Conservation (phyloP, 2,797 vertebrate genomes). For the Nannoperca obscura region DNA sequence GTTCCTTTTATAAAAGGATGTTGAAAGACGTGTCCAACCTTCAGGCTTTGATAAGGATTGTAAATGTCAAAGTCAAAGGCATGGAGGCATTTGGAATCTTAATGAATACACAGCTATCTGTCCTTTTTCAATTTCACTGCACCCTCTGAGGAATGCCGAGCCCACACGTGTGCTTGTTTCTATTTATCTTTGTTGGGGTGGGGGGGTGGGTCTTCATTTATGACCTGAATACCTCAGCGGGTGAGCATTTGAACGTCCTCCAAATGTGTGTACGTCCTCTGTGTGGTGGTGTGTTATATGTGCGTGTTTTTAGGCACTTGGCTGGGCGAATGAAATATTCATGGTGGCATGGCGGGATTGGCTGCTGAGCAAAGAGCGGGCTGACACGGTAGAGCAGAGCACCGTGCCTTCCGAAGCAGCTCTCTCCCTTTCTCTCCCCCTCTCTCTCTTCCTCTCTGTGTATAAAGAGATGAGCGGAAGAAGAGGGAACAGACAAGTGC, state of each 20-base stretch:
- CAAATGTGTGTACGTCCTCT: constrained; percentile 58
- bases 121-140: constrained; percentile 43
- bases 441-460: constrained; percentile 53
- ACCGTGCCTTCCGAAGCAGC: constrained; percentile 68
- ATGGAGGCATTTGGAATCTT: constrained; percentile 22
- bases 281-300: constrained; percentile 32
- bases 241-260: constrained; percentile 75
- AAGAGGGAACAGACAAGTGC: constrained; percentile 69
- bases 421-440: constrained; percentile 46
- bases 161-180: constrained; percentile 67
- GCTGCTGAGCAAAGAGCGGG: constrained; percentile 78
- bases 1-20: constrained; percentile 39
- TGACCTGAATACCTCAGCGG: constrained; percentile 82
- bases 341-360: constrained; percentile 82
- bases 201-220: constrained; percentile 66
- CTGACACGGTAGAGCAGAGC: constrained; percentile 74
- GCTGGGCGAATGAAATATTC: constrained; percentile 83
- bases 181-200: constrained; percentile 69
- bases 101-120: constrained; percentile 54
- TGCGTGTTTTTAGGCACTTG: constrained; percentile 74
- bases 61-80: constrained; percentile 62
- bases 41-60: constrained; percentile 38
- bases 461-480: constrained; percentile 78
- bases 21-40: constrained; percentile 61
- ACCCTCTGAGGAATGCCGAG: constrained; percentile 49